Evolutionary conservation across 1,140 invertebrate species (phyloP).

Genomic region (Euura lappo): DNA sequence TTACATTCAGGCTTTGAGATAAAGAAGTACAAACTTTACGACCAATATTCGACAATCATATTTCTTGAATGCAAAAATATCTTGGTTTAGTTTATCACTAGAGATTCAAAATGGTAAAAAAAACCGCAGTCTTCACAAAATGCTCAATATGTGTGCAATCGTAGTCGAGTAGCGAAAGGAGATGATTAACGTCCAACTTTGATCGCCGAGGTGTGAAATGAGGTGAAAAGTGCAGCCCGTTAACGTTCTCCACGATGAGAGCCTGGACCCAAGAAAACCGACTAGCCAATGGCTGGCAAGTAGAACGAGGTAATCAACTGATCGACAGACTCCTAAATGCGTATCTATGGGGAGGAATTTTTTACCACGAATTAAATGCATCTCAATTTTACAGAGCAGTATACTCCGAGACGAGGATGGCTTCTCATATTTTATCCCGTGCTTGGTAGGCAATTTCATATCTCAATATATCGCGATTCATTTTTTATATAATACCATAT

Average conservation of each 20-base stretch:
- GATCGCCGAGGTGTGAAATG: not conserved
- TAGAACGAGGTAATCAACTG: slow-evolving; percentile 58
- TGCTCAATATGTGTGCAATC: too few species aligned
- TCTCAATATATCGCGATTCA: not conserved
- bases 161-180: too few species aligned
- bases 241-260: slow-evolving; percentile 10
- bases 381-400: not conserved
- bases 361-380: not conserved
- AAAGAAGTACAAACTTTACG: too few species aligned
- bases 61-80: too few species aligned
- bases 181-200: too few species aligned
- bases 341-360: not conserved
- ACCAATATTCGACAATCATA: too few species aligned
- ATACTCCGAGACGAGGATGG: not conserved
- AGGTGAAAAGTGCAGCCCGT: not conserved
- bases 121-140: too few species aligned
- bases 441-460: slow-evolving; percentile 4
- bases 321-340: slow-evolving; percentile 23
- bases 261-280: not conserved
- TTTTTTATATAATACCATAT: too few species aligned
- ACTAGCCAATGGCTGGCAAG: slow-evolving; percentile 54
- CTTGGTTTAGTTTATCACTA: too few species aligned
- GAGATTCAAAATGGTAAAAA: too few species aligned
- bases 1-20: too few species aligned
- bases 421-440: not conserved